These are phyloP conservation scores for Cotesia typhae DNA, from an alignment of 1,140 invertebrate species.

Conservation along the genomic window DNA sequence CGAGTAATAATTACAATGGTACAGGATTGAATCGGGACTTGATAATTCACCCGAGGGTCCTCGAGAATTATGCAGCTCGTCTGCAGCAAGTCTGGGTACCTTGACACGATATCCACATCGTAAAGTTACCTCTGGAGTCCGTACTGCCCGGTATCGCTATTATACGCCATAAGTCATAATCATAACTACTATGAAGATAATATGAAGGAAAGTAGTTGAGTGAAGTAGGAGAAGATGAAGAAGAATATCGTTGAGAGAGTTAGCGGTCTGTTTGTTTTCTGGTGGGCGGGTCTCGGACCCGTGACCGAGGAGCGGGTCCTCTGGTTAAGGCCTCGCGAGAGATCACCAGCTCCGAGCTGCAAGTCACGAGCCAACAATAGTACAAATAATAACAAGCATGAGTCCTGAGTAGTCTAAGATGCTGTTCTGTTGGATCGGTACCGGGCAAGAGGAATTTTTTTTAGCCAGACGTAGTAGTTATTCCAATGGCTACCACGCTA, in stretches of 20 bases:
- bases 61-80: no score
- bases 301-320: constrained; percentile 36
- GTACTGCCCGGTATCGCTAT: background rate
- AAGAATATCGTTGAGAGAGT: constrained; percentile 20
- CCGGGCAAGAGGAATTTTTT: background rate
- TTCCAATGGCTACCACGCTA: constrained; percentile 50
- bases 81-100: no score
- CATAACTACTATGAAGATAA: background rate
- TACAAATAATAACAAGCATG: constrained; percentile 65
- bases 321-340: constrained; percentile 25
- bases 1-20: no score
- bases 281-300: constrained; percentile 48
- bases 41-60: no score
- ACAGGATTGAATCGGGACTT: no score
- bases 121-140: no score
- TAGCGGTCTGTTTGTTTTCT: constrained; percentile 32
- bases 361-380: constrained; percentile 66
- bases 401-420: constrained; percentile 33
- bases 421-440: no score
- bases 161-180: background rate
- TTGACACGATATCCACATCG: no score
- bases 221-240: background rate
- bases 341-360: constrained; percentile 48
- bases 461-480: constrained; percentile 48
- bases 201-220: constrained; percentile 10